Evolutionary conservation across 2,797 vertebrate genomes (phyloP), one percentile per base, ranked within the genome.

Genomic region (Etheostoma nigrum): DNA sequence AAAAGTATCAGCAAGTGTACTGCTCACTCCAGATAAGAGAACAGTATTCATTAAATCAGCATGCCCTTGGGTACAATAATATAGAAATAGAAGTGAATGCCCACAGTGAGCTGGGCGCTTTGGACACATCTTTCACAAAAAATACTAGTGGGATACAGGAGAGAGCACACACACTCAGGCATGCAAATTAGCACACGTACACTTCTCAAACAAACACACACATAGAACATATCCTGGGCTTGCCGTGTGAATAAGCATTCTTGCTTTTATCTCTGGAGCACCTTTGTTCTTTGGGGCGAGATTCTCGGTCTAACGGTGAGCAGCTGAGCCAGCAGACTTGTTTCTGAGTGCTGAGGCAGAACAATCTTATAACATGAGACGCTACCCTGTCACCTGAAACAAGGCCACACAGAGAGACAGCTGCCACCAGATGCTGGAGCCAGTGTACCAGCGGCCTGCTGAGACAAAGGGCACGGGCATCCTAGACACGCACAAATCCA

Each of bases 1-100:
- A 78, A 81, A 80, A 59, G 54, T 78, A 84, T 73, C 76, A 63
- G 75, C 52, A 6, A 78, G 65, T 82, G 36, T 68, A 77, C 74
- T 78, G 82, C 78, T 90, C 76, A 67, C 69, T 74, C 27, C 75
- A 79, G 89, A 89, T 92, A 91, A 89, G 79, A 85, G 77, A 73
- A 82, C 79, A 79, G 77, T 79, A 87, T 90, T 88, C 81, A 90
- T 92, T 80, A 84, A 81, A 82, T 83, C 79, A 45, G 60, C 49
- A 27, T 79, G 79, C 87, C 89, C 87, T 87, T 84, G 85, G 84
- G 85, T 82, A 67, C 74, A 66, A 87, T 89, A 81, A 83, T 87
- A 85, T 79, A 88, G 75, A 80, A 90, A 88, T 83, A 82, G 59
- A 81, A 78, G 51, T 36, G 59, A 83, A 84, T 74, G 70, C 47